These are phyloP conservation scores for Callospermophilus lateralis DNA, from an alignment of 2,113 vertebrate genomes.

Conservation along the genomic window DNA sequence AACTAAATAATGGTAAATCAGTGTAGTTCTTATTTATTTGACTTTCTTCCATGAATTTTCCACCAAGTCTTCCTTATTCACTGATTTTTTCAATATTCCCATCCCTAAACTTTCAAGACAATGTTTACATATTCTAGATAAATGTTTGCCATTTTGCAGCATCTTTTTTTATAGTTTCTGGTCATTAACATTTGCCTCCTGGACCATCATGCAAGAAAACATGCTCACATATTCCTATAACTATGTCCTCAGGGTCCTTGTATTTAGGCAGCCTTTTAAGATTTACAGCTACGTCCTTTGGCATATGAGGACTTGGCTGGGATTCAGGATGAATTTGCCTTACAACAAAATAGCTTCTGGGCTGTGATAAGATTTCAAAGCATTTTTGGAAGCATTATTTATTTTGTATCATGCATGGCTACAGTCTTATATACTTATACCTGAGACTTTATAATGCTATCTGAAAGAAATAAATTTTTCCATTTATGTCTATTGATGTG, in stretches of 20 bases:
- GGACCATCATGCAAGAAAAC: conserved; percentile 39
- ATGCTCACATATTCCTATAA: conserved; percentile 55
- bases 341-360: conserved; percentile 39
- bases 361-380: conserved; percentile 44
- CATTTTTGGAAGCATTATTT: conserved; percentile 40
- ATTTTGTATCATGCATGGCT: not conserved
- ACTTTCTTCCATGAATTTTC: not conserved
- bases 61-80: not conserved
- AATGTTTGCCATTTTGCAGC: conserved; percentile 8
- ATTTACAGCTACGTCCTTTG: conserved; percentile 63
- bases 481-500: not conserved
- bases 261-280: conserved; percentile 37
- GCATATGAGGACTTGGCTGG: conserved; percentile 64
- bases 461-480: not conserved
- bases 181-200: conserved; percentile 71
- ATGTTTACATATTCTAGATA: conserved; percentile 31
- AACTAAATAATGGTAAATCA: not conserved
- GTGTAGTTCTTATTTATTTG: not conserved
- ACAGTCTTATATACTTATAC: not conserved
- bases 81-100: not conserved
- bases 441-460: not conserved
- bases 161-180: not conserved
- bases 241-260: conserved; percentile 44
- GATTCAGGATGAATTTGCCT: conserved; percentile 59
- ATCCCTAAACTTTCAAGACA: not conserved